Percentiles rank a stretch among this genome's conserved stretches.
phyloP scores from a whole-genome alignment of 1,140 invertebrate species.

The Harpegnathos saltator region DNA sequence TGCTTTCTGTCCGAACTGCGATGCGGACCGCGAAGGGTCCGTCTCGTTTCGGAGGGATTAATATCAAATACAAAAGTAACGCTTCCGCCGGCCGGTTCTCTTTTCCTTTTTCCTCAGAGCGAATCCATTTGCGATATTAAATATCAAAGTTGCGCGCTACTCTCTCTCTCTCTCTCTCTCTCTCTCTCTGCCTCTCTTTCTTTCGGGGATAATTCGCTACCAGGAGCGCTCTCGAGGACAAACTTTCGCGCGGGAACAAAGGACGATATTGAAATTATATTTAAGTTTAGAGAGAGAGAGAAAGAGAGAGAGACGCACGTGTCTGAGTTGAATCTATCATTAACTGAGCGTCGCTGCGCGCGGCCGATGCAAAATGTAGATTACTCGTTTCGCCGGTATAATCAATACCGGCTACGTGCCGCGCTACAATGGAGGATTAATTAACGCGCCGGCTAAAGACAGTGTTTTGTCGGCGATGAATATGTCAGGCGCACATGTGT shows the following conservation, averaged over 20 bases:
- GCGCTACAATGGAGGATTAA: slow-evolving; percentile 50
- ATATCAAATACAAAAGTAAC: slow-evolving; percentile 16
- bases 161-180: too few species aligned
- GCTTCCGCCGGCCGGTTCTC: too few species aligned
- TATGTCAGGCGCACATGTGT: slow-evolving; percentile 6
- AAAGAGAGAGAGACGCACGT: neutral
- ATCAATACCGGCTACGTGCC: slow-evolving; percentile 35
- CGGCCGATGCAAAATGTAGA: neutral
- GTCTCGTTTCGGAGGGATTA: neutral
- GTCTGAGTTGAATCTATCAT: slow-evolving; percentile 22
- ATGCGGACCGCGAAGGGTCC: neutral
- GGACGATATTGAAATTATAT: slow-evolving; percentile 38
- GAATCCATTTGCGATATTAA: slow-evolving; percentile 35
- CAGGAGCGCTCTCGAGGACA: neutral
- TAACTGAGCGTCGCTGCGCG: neutral
- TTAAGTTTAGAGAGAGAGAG: neutral
- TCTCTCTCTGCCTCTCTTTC: too few species aligned
- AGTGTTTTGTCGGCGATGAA: slow-evolving; percentile 43
- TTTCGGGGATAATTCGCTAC: neutral
- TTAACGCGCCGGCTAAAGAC: slow-evolving; percentile 37
- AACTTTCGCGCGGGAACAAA: neutral
- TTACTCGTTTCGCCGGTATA: slow-evolving; percentile 38
- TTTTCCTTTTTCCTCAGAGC: neutral
- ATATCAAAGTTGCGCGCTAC: neutral
- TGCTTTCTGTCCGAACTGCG: neutral